Percentiles rank a stretch among this genome's conserved stretches.
These are phyloP conservation scores for Caenorhabditis imperialis DNA, from an alignment of 2,888 invertebrate genomes.

Conservation along the genomic window DNA sequence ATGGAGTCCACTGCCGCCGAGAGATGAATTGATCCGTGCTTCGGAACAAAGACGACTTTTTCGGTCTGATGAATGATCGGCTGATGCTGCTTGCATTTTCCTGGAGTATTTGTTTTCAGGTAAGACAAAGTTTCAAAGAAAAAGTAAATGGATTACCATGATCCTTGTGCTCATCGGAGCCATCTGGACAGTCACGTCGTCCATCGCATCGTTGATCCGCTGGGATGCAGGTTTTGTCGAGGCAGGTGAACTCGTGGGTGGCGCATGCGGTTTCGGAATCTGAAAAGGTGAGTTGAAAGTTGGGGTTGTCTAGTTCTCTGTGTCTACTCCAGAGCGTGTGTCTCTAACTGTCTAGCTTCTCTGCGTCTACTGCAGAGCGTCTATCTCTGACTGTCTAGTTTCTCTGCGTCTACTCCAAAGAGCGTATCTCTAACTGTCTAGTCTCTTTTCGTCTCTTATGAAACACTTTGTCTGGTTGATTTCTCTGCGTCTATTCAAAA, in stretches of 20 bases:
- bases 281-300: no score
- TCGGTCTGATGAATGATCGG: conserved; percentile 66
- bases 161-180: conserved; percentile 86
- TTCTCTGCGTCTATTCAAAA: no score
- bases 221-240: conserved; percentile 66
- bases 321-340: no score
- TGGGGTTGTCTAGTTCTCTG: no score
- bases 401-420: no score
- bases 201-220: conserved; percentile 84
- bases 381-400: no score
- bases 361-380: no score
- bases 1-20: conserved; percentile 63
- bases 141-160: conserved; percentile 47
- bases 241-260: conserved; percentile 66
- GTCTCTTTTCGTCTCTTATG: no score
- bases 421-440: no score
- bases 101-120: no score
- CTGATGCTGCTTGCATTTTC: conserved; percentile 62
- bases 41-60: conserved; percentile 57
- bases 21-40: conserved; percentile 59
- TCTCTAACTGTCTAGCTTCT: no score
- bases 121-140: neutral
- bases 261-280: conserved; percentile 58
- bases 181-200: conserved; percentile 91
- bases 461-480: no score